Evolutionary conservation across 1,140 invertebrate genomes (phyloP).

Genomic region (Scaptomyza graminum): DNA sequence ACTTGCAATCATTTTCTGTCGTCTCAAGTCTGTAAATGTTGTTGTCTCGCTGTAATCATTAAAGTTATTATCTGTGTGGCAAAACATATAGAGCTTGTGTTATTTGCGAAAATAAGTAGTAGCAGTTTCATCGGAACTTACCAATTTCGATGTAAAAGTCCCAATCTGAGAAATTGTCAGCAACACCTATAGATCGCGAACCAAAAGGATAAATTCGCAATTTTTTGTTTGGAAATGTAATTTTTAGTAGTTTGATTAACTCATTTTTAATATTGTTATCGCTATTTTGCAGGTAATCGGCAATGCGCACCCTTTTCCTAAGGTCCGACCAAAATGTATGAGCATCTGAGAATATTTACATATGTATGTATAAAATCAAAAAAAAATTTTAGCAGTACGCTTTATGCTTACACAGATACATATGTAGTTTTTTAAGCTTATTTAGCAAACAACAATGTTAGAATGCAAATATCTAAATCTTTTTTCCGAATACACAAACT

Average conservation of each 20-base stretch:
- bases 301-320: not conserved
- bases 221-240: not conserved
- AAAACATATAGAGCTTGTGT: not conserved
- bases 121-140: not conserved
- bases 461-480: too few species aligned
- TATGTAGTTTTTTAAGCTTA: not conserved
- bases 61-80: constrained; percentile 5
- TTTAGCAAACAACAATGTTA: not conserved
- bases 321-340: not conserved
- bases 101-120: too few species aligned
- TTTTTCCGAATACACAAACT: not conserved
- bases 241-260: not conserved
- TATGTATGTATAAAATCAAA: not conserved
- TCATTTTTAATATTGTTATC: not conserved
- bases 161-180: constrained; percentile 21
- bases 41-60: not conserved
- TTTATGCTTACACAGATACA: not conserved
- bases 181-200: constrained; percentile 37
- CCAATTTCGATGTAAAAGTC: constrained; percentile 32
- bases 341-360: not conserved
- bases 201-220: constrained; percentile 18
- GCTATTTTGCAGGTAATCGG: not conserved
- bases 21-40: not conserved
- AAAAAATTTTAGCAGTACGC: not conserved
- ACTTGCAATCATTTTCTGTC: not conserved